phyloP scores from a whole-genome alignment of 2,797 vertebrate species.

The Enoplosus armatus region DNA sequence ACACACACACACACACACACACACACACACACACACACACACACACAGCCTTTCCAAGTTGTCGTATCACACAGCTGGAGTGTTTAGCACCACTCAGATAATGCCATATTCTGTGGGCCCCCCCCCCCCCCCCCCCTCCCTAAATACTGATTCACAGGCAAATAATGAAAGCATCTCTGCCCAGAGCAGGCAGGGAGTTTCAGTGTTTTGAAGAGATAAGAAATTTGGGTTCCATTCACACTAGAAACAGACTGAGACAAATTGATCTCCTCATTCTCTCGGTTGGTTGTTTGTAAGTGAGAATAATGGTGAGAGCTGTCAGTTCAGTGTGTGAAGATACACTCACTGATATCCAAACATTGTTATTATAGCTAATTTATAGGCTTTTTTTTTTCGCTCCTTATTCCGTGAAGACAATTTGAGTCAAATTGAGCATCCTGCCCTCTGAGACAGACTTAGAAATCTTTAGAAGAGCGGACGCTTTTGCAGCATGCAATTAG shows the following conservation, averaged over 20 bases:
- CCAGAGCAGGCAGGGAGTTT: conserved; percentile 72
- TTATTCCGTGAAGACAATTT: conserved; percentile 42
- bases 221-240: conserved; percentile 73
- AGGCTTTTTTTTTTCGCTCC: conserved; percentile 7
- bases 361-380: conserved; percentile 52
- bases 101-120: conserved; percentile 74
- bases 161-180: conserved; percentile 77
- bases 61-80: conserved; percentile 74
- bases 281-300: conserved; percentile 75
- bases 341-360: conserved; percentile 60
- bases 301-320: conserved; percentile 61
- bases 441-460: conserved; percentile 49
- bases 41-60: conserved; percentile 60
- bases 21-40: conserved; percentile 41
- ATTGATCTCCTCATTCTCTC: conserved; percentile 78
- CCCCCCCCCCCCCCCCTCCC: neutral
- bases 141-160: conserved; percentile 74
- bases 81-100: conserved; percentile 74
- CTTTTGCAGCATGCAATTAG: conserved; percentile 68
- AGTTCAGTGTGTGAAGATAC: conserved; percentile 66
- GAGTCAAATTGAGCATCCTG: conserved; percentile 43
- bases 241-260: conserved; percentile 74
- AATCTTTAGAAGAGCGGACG: conserved; percentile 35
- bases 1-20: conserved; percentile 27
- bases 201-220: conserved; percentile 83